These are phyloP conservation scores for Notothenia rossii DNA, from an alignment of 2,113 vertebrate genomes.

Conservation along the genomic window DNA sequence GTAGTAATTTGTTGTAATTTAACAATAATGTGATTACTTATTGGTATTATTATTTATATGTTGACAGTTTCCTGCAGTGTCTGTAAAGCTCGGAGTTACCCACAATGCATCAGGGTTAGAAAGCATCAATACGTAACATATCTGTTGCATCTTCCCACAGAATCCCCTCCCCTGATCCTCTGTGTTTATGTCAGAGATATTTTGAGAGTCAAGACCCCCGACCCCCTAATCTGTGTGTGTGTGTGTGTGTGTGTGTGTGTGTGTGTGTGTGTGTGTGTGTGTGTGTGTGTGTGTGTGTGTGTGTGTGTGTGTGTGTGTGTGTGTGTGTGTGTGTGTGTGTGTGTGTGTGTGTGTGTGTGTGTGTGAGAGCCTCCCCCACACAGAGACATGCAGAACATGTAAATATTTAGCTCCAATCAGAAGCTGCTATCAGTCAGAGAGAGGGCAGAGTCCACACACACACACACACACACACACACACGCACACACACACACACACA, in stretches of 20 bases:
- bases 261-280: background rate
- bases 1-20: too few relatives aligned
- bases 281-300: background rate
- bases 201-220: too few relatives aligned
- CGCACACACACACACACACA: background rate
- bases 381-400: background rate
- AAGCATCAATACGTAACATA: too few relatives aligned
- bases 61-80: too few relatives aligned
- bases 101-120: too few relatives aligned
- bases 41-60: too few relatives aligned
- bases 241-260: background rate
- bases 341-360: background rate
- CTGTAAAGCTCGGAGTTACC: too few relatives aligned
- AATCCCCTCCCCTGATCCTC: too few relatives aligned
- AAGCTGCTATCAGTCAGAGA: background rate
- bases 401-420: constrained; percentile 1
- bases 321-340: background rate
- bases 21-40: too few relatives aligned
- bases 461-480: background rate
- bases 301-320: background rate
- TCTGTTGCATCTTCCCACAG: too few relatives aligned
- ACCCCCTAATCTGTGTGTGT: background rate
- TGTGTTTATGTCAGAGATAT: too few relatives aligned
- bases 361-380: background rate
- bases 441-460: background rate